phyloP scores from a whole-genome alignment of 2,888 invertebrate genomes.

The Melinopterus prodromus region DNA sequence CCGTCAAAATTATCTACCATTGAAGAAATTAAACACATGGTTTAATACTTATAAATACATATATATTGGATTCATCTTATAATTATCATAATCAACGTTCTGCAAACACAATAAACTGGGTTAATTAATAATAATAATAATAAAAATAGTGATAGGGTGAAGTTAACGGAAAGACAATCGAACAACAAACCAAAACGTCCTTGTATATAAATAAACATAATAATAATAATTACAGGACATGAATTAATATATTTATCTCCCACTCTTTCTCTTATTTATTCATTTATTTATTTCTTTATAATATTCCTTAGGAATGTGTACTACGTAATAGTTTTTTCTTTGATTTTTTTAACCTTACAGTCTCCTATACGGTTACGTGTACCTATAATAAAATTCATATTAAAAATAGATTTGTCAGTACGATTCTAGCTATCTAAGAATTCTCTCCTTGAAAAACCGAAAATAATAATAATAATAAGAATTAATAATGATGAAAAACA shows the following conservation, averaged over 20 bases:
- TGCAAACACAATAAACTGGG: background rate
- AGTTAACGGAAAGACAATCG: background rate
- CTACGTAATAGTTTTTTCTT: background rate
- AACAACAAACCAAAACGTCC: background rate
- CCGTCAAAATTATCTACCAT: no score
- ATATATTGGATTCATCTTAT: background rate
- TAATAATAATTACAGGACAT: background rate
- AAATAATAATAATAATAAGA: background rate
- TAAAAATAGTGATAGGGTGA: background rate
- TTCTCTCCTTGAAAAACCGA: constrained; percentile 9
- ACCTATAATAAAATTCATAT: constrained; percentile 38
- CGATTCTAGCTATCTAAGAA: constrained; percentile 18
- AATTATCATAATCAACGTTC: background rate
- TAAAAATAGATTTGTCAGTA: constrained; percentile 38
- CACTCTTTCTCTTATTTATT: background rate
- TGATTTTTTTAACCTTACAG: background rate
- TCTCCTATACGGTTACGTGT: background rate
- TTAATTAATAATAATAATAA: background rate
- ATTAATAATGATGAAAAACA: background rate
- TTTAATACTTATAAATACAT: background rate
- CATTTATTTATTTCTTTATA: background rate
- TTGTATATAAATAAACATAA: background rate
- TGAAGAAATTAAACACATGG: background rate
- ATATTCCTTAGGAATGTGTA: background rate
- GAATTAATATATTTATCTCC: background rate